Percentiles rank a stretch among this genome's conserved stretches.
Conservation (phyloP, 2,113 vertebrate species). For the Myotis lucifugus region DNA sequence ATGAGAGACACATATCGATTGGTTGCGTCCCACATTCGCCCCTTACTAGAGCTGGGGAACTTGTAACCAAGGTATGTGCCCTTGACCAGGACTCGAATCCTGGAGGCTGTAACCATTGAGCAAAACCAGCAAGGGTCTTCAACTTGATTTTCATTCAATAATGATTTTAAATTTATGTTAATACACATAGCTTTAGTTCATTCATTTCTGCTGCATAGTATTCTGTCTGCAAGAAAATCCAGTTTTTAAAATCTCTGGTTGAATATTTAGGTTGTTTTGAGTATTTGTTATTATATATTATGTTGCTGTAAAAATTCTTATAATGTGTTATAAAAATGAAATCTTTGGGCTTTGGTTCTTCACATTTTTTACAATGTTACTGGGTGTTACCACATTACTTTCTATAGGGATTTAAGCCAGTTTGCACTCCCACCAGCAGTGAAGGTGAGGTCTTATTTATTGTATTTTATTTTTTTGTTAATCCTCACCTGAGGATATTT, state of each 20-base stretch:
- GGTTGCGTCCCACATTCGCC: too few species aligned
- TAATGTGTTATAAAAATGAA: neutral
- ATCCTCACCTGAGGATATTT: too few species aligned
- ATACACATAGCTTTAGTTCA: neutral
- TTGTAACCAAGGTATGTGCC: too few species aligned
- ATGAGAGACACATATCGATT: too few species aligned
- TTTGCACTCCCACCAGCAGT: neutral
- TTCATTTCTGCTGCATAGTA: neutral
- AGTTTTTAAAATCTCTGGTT: neutral
- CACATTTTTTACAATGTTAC: neutral
- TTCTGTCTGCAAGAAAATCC: neutral
- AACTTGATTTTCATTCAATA: neutral
- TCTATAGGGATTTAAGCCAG: neutral
- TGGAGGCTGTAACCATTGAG: too few species aligned
- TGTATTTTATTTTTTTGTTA: too few species aligned
- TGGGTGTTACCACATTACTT: neutral
- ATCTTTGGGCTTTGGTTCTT: neutral
- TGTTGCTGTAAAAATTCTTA: neutral
- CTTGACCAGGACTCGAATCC: too few species aligned
- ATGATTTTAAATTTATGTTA: conserved; percentile 15
- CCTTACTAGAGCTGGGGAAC: too few species aligned
- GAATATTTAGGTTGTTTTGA: neutral
- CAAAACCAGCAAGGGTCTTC: too few species aligned
- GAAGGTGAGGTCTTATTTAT: neutral
- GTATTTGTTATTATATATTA: neutral